These are phyloP conservation scores for Pedetes capensis DNA, from an alignment of 2,113 vertebrate species.

Conservation along the genomic window DNA sequence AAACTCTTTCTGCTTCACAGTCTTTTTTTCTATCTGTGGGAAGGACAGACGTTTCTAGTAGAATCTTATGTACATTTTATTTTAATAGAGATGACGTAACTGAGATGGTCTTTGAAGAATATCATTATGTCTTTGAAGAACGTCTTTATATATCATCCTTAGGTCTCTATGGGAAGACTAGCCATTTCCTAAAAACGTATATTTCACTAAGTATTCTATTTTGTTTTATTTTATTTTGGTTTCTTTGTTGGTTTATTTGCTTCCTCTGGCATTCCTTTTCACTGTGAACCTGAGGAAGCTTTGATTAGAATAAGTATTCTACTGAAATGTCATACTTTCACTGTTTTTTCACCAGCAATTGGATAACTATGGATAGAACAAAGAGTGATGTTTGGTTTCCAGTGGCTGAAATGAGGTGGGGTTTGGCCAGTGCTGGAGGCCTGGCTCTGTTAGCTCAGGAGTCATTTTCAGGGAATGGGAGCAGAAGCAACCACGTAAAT, in stretches of 20 bases:
- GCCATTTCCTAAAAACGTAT: not conserved
- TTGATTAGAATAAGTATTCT: not conserved
- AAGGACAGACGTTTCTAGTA: not conserved
- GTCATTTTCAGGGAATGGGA: not conserved
- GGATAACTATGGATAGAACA: not conserved
- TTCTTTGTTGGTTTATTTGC: too few relatives aligned
- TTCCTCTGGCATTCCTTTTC: slow-evolving; percentile 41
- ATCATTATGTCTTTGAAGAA: not conserved
- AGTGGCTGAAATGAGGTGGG: not conserved
- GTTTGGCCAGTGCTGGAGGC: not conserved
- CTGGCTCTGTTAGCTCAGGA: not conserved
- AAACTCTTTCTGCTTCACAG: not conserved
- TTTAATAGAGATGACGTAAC: not conserved
- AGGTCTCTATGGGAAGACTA: not conserved
- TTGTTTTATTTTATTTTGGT: too few relatives aligned
- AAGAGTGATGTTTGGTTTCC: not conserved
- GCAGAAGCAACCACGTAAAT: not conserved
- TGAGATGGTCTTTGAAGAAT: not conserved
- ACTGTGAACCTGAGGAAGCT: not conserved
- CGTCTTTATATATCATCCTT: not conserved
- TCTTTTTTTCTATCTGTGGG: not conserved
- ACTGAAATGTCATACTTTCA: not conserved
- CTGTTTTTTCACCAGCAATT: not conserved
- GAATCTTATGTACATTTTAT: not conserved
- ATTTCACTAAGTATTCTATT: not conserved